Conservation (phyloP, 2,113 vertebrate genomes). For the Anarrhichthys ocellatus region DNA sequence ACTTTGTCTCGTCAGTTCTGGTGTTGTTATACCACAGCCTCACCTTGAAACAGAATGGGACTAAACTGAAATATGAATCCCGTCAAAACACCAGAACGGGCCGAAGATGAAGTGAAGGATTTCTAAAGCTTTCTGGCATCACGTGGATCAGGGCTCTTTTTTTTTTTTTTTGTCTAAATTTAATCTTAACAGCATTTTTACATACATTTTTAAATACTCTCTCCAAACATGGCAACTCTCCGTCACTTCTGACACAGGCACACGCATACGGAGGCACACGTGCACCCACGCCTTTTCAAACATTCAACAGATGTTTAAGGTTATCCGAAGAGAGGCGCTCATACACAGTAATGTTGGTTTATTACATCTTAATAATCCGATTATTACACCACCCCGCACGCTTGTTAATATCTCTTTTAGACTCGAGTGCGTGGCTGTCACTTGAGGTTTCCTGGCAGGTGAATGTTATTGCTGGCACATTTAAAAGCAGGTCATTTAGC, state of each 20-base stretch:
- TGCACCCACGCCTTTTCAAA: constrained; percentile 34
- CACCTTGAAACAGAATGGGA: neutral
- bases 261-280: constrained; percentile 1
- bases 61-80: neutral
- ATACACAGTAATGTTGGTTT: neutral
- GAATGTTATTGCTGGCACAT: neutral
- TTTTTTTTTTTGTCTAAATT: constrained; percentile 19
- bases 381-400: neutral
- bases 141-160: neutral
- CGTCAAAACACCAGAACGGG: neutral
- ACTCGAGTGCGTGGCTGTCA: constrained; percentile 4
- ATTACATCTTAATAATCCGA: constrained; percentile 3
- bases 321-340: constrained; percentile 1
- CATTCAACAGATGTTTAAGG: constrained; percentile 23
- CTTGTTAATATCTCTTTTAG: constrained; percentile 2
- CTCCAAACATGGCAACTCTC: neutral
- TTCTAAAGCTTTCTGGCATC: neutral
- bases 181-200: constrained; percentile 11
- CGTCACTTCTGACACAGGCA: neutral
- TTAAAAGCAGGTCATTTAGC: constrained; percentile 35
- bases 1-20: neutral
- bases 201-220: constrained; percentile 50
- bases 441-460: constrained; percentile 16
- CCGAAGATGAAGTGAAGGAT: neutral
- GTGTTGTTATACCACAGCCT: neutral